phyloP scores from a whole-genome alignment of 2,113 vertebrate species.

The Microtus montanus region DNA sequence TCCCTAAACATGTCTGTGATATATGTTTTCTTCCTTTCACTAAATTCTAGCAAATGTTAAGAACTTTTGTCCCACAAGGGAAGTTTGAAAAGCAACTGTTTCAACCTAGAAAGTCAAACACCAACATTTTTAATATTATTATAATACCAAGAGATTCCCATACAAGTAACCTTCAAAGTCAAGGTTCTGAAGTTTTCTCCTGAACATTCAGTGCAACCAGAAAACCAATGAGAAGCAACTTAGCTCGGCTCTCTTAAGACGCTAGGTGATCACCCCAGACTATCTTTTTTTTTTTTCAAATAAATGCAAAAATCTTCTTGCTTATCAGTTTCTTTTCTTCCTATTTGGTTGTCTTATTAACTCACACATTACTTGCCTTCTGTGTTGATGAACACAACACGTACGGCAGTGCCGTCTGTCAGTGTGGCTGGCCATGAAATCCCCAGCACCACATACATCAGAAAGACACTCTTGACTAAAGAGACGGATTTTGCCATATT shows the following conservation, averaged over 20 bases:
- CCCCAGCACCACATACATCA: no score
- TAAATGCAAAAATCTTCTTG: not conserved
- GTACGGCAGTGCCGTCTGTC: not conserved
- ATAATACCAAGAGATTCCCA: not conserved
- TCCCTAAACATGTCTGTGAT: not conserved
- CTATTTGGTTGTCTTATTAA: not conserved
- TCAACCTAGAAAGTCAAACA: slow-evolving; percentile 15
- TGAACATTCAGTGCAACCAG: not conserved
- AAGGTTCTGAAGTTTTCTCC: not conserved
- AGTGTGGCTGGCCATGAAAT: not conserved
- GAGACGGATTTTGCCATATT: not conserved
- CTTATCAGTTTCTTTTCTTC: not conserved
- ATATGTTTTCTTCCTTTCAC: not conserved
- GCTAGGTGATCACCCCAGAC: not conserved
- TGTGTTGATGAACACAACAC: not conserved
- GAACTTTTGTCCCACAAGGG: not conserved
- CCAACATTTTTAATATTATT: not conserved
- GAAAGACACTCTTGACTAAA: not conserved
- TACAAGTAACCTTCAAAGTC: slow-evolving; percentile 11
- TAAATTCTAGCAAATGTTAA: slow-evolving; percentile 14
- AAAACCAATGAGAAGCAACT: not conserved
- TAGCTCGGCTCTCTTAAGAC: not conserved
- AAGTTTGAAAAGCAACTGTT: not conserved
- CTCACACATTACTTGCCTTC: not conserved
- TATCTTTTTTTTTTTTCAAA: not conserved